Percentiles rank a stretch among this genome's conserved stretches.
phyloP scores from a whole-genome alignment of 2,888 invertebrate genomes.

The Autographa pulchrina region DNA sequence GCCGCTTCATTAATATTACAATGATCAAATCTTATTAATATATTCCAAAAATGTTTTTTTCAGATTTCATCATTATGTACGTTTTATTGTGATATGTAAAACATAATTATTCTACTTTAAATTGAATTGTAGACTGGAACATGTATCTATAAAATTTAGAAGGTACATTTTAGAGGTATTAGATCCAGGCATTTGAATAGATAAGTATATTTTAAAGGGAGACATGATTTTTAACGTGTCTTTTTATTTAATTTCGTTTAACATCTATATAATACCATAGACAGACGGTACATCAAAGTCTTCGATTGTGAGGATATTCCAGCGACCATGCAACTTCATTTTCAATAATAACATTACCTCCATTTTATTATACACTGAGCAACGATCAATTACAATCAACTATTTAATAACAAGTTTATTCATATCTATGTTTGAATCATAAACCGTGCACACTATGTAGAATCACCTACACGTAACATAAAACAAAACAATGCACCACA shows the following conservation, averaged over 20 bases:
- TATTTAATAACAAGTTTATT: conserved; percentile 64
- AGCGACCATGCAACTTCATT: conserved; percentile 38
- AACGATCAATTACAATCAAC: conserved; percentile 71
- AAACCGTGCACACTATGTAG: conserved; percentile 57
- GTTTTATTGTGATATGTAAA: conserved; percentile 63
- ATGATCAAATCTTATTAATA: conserved; percentile 54
- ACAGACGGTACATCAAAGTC: conserved; percentile 53
- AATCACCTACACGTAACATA: conserved; percentile 53
- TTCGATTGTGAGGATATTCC: conserved; percentile 41
- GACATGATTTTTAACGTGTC: conserved; percentile 30
- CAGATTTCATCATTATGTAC: conserved; percentile 52
- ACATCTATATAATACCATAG: conserved; percentile 47
- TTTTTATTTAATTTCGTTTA: conserved; percentile 25
- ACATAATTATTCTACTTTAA: conserved; percentile 58
- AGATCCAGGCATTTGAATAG: conserved; percentile 42
- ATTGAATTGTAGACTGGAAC: conserved; percentile 51
- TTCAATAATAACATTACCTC: conserved; percentile 40
- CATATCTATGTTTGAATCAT: conserved; percentile 49
- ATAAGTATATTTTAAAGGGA: conserved; percentile 41
- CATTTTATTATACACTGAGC: conserved; percentile 68
- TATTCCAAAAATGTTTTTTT: conserved; percentile 54
- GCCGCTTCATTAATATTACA: conserved; percentile 62
- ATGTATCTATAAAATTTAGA: conserved; percentile 56
- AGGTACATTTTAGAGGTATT: conserved; percentile 54
- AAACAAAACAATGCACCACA: conserved; percentile 49